Conservation (phyloP, 2,797 vertebrate genomes). For the Hippoglossus hippoglossus region DNA sequence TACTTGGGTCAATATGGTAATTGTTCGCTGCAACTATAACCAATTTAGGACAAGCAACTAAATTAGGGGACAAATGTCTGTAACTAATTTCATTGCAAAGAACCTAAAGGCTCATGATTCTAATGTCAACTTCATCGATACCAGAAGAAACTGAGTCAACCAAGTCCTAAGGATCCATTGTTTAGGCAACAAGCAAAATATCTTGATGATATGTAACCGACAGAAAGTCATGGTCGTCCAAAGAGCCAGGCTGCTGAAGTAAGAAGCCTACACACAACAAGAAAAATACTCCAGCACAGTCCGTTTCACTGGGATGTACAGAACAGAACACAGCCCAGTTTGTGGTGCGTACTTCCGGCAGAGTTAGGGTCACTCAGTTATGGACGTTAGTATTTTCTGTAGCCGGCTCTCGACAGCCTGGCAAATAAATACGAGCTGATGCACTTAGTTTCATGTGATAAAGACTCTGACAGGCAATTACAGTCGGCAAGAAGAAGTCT, state of each 20-base stretch:
- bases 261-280: background rate
- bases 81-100: too few species aligned
- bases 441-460: constrained; percentile 50
- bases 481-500: constrained; percentile 28
- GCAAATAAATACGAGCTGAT: constrained; percentile 43
- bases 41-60: too few species aligned
- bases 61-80: too few species aligned
- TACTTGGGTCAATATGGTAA: too few species aligned
- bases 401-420: constrained; percentile 8
- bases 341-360: background rate
- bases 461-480: constrained; percentile 69
- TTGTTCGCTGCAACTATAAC: too few species aligned
- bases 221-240: background rate
- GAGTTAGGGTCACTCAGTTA: constrained; percentile 15
- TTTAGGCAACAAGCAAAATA: too few species aligned
- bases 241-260: background rate
- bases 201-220: background rate
- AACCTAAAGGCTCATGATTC: too few species aligned
- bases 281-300: background rate
- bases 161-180: too few species aligned
- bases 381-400: constrained; percentile 5
- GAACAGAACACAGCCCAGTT: background rate
- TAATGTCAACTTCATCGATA: too few species aligned
- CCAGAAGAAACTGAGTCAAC: too few species aligned
- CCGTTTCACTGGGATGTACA: background rate